These are phyloP conservation scores for Tetheella fluctuosa DNA, from an alignment of 2,888 invertebrate species.

Conservation along the genomic window DNA sequence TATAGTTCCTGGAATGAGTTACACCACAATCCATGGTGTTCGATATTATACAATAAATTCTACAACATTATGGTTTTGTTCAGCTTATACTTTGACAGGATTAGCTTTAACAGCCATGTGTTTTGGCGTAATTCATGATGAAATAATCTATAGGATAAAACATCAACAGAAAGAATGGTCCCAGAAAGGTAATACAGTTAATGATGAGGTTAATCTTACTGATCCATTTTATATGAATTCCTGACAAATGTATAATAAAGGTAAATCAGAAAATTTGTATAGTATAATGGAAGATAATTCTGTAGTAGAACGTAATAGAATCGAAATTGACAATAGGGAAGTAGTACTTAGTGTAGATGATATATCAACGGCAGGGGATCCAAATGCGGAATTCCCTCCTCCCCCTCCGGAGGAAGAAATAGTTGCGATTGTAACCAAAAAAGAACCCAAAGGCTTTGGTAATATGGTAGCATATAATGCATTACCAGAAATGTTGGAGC, in stretches of 20 bases:
- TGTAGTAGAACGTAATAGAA: slow-evolving; percentile 70
- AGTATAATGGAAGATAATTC: slow-evolving; percentile 82
- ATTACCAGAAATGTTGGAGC: slow-evolving; percentile 79
- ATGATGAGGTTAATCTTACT: slow-evolving; percentile 85
- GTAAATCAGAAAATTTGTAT: slow-evolving; percentile 83
- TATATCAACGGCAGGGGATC: slow-evolving; percentile 66
- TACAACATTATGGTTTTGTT: slow-evolving; percentile 94
- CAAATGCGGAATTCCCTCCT: slow-evolving; percentile 67
- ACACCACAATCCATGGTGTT: slow-evolving; percentile 78
- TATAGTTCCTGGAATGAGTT: slow-evolving; percentile 89
- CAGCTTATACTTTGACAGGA: slow-evolving; percentile 93
- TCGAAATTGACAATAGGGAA: slow-evolving; percentile 79
- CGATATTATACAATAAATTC: slow-evolving; percentile 85
- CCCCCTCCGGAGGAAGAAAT: slow-evolving; percentile 79
- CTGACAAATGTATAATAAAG: slow-evolving; percentile 88
- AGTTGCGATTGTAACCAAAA: slow-evolving; percentile 79
- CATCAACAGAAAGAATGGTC: slow-evolving; percentile 87
- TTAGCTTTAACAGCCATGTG: slow-evolving; percentile 96
- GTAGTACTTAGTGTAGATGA: slow-evolving; percentile 80
- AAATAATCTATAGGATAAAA: slow-evolving; percentile 92
- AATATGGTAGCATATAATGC: slow-evolving; percentile 83
- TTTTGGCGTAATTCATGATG: slow-evolving; percentile 94
- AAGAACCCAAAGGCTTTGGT: slow-evolving; percentile 76
- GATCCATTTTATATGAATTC: slow-evolving; percentile 88
- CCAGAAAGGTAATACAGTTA: slow-evolving; percentile 86